Evolutionary conservation across 2,888 invertebrate genomes (phyloP).

Genomic region (Cheilosia scutellata): DNA sequence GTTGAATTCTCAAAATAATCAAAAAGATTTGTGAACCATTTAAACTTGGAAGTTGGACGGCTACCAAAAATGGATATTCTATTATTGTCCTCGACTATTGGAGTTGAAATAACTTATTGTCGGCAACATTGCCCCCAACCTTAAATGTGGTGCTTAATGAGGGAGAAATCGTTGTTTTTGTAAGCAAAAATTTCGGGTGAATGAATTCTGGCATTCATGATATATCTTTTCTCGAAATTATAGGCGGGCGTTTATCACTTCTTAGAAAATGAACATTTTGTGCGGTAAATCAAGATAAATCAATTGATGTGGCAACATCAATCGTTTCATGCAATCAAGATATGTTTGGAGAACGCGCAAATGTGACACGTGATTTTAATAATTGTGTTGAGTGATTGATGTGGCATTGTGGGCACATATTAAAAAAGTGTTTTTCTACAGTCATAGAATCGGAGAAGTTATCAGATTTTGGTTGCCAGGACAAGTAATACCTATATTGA

Average conservation of each 20-base stretch:
- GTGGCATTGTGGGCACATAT: neutral
- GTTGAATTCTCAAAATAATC: neutral
- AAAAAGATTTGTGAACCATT: neutral
- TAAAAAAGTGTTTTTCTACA: neutral
- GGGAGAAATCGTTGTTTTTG: too few species aligned
- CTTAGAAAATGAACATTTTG: neutral
- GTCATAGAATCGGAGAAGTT: neutral
- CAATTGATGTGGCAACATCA: neutral
- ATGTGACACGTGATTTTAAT: neutral
- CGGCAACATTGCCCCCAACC: too few species aligned
- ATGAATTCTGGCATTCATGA: too few species aligned
- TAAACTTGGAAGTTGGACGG: neutral
- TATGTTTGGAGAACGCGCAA: neutral
- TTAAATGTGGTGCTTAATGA: too few species aligned
- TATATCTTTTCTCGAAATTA: too few species aligned
- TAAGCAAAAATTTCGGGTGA: too few species aligned
- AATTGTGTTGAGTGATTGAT: neutral
- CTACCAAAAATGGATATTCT: neutral
- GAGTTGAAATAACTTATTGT: too few species aligned
- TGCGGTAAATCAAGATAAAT: neutral
- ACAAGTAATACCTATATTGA: neutral
- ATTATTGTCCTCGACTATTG: neutral
- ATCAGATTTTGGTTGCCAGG: neutral
- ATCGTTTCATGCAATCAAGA: neutral
- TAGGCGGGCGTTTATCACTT: too few species aligned